Evolutionary conservation across 1,140 invertebrate species (phyloP), one percentile per base, ranked within the genome.

Genomic region (Heliconius hermathena): DNA sequence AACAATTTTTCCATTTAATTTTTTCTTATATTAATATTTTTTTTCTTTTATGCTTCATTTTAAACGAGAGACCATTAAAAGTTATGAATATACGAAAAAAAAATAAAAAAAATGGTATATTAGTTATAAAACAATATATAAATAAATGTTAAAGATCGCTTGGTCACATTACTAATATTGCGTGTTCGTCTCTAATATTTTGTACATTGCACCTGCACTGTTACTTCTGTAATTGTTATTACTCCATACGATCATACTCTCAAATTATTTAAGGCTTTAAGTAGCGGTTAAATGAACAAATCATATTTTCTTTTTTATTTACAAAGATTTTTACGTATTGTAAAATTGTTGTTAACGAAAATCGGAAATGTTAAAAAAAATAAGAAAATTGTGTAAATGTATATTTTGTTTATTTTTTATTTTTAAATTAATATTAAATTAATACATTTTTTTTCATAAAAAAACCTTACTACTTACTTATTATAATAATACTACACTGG

Each of bases 281-380:
- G 6, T 60, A 60, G n/a, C 20, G n/a, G 9, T 60, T n/a, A 60
- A 11, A 66, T 66, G 22, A 26, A 29, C 1, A 66, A 66, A 66
- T 66, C 22, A 5, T 66, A 26, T 66, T 16, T 66, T 66, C 60
- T 66, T 4, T 66, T 5, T 72, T 41, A 16, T 72, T 20, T 66
- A 38, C 71, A 72, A 72, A 72, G 22, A 72, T 38, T 72, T 6
- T 72, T 72, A 72, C 71, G 71, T 38, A 72, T 41, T 72, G 71
- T 72, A 72, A 72, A 72, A 38, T 38, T 72, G 71, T 72, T 72
- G 71, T 72, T 72, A 29, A n/a, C 3, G 26, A 66, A 66, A 66
- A 29, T 29, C 29, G 11, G 13, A 66, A 66, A 66, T 60, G 54
- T 72, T 38, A 72, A 38, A 72, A 72, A 72, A 72, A 71, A 16